These are phyloP conservation scores for Galaxea fascicularis DNA, from an alignment of 92 coral and sea anemone species.

Conservation along the genomic window DNA sequence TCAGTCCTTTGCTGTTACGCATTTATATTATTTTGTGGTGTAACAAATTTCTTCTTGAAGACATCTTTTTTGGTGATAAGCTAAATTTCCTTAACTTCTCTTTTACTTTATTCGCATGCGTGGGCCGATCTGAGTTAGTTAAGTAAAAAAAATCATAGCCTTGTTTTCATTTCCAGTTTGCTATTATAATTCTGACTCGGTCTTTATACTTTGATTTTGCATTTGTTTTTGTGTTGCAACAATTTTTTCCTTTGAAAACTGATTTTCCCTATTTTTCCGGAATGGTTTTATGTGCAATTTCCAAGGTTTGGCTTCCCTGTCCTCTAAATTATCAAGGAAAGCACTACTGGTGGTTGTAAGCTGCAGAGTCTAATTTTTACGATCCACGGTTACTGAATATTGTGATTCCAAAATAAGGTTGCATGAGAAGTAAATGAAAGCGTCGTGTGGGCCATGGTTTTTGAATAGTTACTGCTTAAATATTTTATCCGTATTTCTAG, in stretches of 20 bases:
- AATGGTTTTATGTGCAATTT: no score
- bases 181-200: no score
- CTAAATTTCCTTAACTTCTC: not conserved
- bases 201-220: no score
- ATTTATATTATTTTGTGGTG: constrained; percentile 1
- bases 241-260: no score
- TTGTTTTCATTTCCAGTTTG: no score
- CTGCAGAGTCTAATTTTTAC: not conserved
- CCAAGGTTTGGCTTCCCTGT: not conserved
- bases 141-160: no score
- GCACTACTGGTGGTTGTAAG: not conserved
- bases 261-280: no score
- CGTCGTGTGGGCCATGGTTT: not conserved
- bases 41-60: not conserved
- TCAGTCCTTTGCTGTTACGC: not conserved
- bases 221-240: no score
- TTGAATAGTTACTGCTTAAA: no score
- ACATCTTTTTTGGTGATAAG: not conserved
- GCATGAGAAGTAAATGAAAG: not conserved
- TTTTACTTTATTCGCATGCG: no score
- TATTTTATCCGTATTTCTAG: not conserved
- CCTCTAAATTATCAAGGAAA: not conserved
- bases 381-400: not conserved
- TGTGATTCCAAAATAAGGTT: not conserved
- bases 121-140: no score